Evolutionary conservation across 1,140 invertebrate species (phyloP), one percentile per base, ranked within the genome.

Genomic region (Drosophila micromelanica): DNA sequence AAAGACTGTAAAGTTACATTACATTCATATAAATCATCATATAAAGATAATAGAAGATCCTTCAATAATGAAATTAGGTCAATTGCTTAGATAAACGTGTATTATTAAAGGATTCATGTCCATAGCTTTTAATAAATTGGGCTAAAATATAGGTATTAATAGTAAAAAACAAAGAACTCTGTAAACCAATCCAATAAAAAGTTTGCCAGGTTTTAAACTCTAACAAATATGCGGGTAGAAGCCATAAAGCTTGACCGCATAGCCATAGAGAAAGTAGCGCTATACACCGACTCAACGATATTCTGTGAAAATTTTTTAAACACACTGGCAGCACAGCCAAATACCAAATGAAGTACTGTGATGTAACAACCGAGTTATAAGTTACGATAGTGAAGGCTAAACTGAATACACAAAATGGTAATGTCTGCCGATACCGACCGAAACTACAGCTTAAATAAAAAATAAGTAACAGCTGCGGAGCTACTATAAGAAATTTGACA

Each of bases 341-440:
- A 91, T 98, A 99, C 98, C 99, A 99, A 38, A 99, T 94, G 84
- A 99, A 99, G 92, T 99, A 99, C 93, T 99, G 98, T 13, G 98
- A 98, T 9, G 99, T 99, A 72, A 98, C 95, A 0, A 99, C 98
- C 91, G 98, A 97, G 93, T 99, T 99, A 78, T 97, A 98, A 5
- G 96, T 95, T 0, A 99, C 99, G 89, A 99, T 96, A 3, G 97
- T 94, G 74, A 97, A 96, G 0, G 98, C 96, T 85, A 97, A 95
- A 1, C 95, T 92, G 70, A 99, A 97, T 64, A 98, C 94, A 30
- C 96, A 95, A 92, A 99, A 98, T 2, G 96, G 94, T 45, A 99
- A 92, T 15, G 97, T 95, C 30, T 94, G 93, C 2, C 93, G 93
- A 40, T 93, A 94, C 63, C 93, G 94, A 5, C 94, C 95, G 80